phyloP scores from a whole-genome alignment of 2,888 invertebrate genomes.

The Heliconius sara region DNA sequence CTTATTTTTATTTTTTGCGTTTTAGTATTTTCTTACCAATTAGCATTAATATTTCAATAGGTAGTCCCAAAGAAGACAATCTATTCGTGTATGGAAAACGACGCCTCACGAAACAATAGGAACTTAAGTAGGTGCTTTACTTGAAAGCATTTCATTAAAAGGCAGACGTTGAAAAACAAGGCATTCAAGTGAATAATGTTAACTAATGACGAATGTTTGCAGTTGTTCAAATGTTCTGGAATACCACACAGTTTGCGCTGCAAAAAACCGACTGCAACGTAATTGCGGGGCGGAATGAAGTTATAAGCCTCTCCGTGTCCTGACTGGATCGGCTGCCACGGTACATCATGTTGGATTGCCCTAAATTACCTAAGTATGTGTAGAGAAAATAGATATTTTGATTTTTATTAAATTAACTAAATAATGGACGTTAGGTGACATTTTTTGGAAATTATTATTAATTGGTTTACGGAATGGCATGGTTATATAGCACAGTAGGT shows the following conservation, averaged over 20 bases:
- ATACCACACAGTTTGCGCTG: conserved; percentile 56
- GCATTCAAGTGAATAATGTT: conserved; percentile 70
- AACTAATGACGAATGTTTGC: conserved; percentile 74
- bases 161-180: conserved; percentile 71
- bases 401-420: background rate
- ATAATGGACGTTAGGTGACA: background rate
- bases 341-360: conserved; percentile 39
- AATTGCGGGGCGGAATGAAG: conserved; percentile 70
- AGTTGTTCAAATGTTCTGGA: conserved; percentile 66
- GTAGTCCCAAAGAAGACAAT: conserved; percentile 40
- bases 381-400: background rate
- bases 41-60: conserved; percentile 29
- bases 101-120: conserved; percentile 49
- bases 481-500: background rate
- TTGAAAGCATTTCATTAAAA: conserved; percentile 62
- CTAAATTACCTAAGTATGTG: conserved; percentile 24
- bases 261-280: conserved; percentile 66
- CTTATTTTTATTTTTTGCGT: background rate
- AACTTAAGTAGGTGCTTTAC: conserved; percentile 49
- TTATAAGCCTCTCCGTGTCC: conserved; percentile 61
- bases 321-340: conserved; percentile 36
- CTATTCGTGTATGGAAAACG: conserved; percentile 47
- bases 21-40: background rate
- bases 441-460: background rate
- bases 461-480: background rate